These are phyloP conservation scores for Alectura lathami DNA, from an alignment of 2,113 vertebrate species.

Conservation along the genomic window DNA sequence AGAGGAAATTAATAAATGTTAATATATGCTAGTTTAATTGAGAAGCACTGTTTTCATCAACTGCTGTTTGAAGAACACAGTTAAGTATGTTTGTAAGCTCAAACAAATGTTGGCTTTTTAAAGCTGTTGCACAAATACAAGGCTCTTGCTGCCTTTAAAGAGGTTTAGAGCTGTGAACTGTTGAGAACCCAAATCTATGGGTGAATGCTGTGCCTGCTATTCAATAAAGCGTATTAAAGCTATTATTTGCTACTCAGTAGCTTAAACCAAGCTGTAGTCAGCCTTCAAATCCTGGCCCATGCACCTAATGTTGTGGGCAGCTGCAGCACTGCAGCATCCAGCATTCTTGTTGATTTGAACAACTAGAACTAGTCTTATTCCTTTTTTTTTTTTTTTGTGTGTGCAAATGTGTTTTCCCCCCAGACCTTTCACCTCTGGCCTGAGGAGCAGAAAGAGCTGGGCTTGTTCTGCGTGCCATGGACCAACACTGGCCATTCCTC, in stretches of 20 bases:
- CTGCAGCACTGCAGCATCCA: background rate
- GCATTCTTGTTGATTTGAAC: background rate
- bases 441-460: background rate
- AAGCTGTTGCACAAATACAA: conserved; percentile 57
- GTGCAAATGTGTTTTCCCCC: background rate
- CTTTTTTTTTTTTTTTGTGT: background rate
- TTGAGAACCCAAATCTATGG: background rate
- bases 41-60: conserved; percentile 45
- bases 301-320: background rate
- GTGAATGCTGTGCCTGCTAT: background rate
- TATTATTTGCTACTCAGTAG: background rate
- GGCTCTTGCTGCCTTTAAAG: conserved; percentile 7
- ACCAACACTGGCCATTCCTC: background rate
- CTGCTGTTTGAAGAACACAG: conserved; percentile 58
- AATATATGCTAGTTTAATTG: conserved; percentile 62
- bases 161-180: conserved; percentile 34
- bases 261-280: background rate
- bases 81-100: conserved; percentile 56
- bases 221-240: conserved; percentile 23
- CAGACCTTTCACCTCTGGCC: background rate
- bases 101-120: conserved; percentile 62
- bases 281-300: background rate
- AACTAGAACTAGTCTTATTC: background rate
- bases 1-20: conserved; percentile 52
- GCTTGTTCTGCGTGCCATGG: background rate